phyloP scores from a whole-genome alignment of 2,113 vertebrate species.

The Muntiacus muntjak region DNA sequence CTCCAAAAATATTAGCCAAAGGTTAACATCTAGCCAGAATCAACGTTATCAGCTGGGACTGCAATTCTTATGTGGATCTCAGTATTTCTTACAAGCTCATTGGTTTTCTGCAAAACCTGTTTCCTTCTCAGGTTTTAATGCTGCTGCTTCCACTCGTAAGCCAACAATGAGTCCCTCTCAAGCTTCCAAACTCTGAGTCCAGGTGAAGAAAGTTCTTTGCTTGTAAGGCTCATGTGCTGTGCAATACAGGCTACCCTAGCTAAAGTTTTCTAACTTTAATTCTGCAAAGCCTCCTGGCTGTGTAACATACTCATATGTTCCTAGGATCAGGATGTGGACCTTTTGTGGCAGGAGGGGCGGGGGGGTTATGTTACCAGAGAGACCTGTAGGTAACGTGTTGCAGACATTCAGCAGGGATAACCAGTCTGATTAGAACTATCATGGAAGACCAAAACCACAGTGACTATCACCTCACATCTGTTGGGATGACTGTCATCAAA shows the following conservation, averaged over 20 bases:
- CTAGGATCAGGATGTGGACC: background rate
- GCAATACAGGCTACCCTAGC: background rate
- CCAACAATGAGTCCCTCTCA: background rate
- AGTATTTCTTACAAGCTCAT: background rate
- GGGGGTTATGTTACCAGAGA: background rate
- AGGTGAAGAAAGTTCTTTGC: background rate
- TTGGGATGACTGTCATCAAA: background rate
- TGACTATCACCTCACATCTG: background rate
- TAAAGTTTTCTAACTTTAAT: background rate
- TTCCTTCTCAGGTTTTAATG: background rate
- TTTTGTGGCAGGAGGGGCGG: background rate
- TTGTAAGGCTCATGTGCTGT: background rate
- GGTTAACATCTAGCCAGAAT: background rate
- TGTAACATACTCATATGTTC: background rate
- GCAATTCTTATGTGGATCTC: background rate
- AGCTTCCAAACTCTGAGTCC: background rate
- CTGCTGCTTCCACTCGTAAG: background rate
- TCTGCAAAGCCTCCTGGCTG: background rate
- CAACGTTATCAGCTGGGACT: background rate
- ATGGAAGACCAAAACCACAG: background rate
- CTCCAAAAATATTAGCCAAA: background rate
- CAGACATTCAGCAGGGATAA: background rate
- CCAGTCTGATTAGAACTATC: background rate
- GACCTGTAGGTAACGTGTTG: background rate
- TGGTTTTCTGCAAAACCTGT: background rate